Conservation (phyloP, 1,140 invertebrate species). For the Sipha flava region DNA sequence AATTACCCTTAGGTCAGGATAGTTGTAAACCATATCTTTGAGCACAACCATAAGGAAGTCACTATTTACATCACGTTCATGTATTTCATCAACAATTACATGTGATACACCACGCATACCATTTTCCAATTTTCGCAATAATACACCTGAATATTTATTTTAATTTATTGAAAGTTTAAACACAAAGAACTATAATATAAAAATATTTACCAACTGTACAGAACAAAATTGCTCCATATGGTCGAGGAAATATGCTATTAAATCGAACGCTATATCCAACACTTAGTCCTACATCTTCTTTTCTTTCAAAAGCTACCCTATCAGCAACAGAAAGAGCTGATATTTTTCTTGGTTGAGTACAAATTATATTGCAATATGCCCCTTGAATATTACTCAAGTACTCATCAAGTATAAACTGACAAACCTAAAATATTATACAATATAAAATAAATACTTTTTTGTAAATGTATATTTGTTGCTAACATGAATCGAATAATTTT, state of each 20-base stretch:
- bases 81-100: constrained; percentile 93
- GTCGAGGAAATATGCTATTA: constrained; percentile 77
- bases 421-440: constrained; percentile 54
- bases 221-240: constrained; percentile 87
- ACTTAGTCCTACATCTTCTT: constrained; percentile 71
- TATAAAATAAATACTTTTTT: background rate
- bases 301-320: constrained; percentile 76
- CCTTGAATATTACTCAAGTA: constrained; percentile 78
- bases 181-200: background rate
- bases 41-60: constrained; percentile 93
- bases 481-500: no score
- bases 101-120: constrained; percentile 81
- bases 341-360: constrained; percentile 89
- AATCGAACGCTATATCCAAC: constrained; percentile 90
- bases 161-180: background rate
- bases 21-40: constrained; percentile 81
- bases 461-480: no score
- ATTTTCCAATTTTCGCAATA: constrained; percentile 81
- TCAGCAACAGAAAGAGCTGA: constrained; percentile 91
- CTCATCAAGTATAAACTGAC: constrained; percentile 93
- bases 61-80: constrained; percentile 92
- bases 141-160: constrained; percentile 52
- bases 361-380: constrained; percentile 75
- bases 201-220: constrained; percentile 70
- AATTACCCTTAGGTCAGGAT: constrained; percentile 82